These are phyloP conservation scores for Drosophila sechellia DNA, from an alignment of 1,140 invertebrate genomes.

Conservation along the genomic window DNA sequence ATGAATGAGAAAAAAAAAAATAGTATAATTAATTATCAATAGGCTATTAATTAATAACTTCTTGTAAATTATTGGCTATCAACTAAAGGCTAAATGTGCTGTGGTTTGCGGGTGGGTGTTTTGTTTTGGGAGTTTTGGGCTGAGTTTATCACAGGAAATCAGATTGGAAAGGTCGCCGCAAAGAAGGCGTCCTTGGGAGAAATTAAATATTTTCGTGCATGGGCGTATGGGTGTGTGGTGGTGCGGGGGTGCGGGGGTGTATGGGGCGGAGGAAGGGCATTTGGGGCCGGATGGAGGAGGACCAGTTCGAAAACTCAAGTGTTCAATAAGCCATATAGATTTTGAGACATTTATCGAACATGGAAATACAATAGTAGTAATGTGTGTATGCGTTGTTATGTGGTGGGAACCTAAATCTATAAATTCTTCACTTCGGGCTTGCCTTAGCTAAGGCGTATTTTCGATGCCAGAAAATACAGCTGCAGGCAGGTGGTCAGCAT, in stretches of 20 bases:
- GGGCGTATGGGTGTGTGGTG: no score
- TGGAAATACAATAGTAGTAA: conserved; percentile 41
- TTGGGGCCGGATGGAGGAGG: no score
- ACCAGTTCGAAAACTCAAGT: conserved; percentile 26
- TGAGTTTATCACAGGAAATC: conserved; percentile 76
- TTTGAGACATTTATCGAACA: conserved; percentile 70
- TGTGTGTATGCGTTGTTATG: conserved; percentile 1
- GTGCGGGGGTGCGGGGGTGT: neutral
- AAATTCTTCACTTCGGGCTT: conserved; percentile 19
- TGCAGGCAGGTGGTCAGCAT: conserved; percentile 89
- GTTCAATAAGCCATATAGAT: conserved; percentile 64
- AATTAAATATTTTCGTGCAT: conserved; percentile 14
- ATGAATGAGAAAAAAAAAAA: conserved; percentile 46
- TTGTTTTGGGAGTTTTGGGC: conserved; percentile 15
- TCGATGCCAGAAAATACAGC: conserved; percentile 88
- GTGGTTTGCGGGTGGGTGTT: neutral
- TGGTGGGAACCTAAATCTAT: conserved; percentile 39
- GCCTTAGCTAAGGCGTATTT: conserved; percentile 85
- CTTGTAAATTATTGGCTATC: conserved; percentile 60
- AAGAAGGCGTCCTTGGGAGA: conserved; percentile 11
- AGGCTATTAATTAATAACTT: conserved; percentile 64
- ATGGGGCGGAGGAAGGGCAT: conserved; percentile 9
- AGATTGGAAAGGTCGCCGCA: conserved; percentile 41
- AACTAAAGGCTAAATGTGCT: conserved; percentile 56
- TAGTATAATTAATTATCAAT: conserved; percentile 52